A percentile compares a stretch with the other conserved stretches of the same genome.
phyloP scores from a whole-genome alignment of 2,888 invertebrate genomes.

The Drosophila rellima region DNA sequence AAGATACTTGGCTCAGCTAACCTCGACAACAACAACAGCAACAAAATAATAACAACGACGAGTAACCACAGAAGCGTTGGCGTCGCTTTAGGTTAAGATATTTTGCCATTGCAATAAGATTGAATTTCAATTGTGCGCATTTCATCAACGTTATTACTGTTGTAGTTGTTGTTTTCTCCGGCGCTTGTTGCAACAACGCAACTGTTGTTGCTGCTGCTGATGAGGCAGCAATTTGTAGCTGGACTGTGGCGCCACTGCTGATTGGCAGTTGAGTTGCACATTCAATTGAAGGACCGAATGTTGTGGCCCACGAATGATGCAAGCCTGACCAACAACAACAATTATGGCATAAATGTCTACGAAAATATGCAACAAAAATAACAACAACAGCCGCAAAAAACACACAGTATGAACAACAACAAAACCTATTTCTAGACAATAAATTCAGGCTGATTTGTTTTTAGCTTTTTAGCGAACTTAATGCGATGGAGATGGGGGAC shows the following conservation, averaged over 20 bases:
- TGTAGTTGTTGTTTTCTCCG: slow-evolving; percentile 14
- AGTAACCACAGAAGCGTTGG: slow-evolving; percentile 38
- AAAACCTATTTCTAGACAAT: slow-evolving; percentile 59
- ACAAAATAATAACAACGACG: neutral
- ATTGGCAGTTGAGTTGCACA: slow-evolving; percentile 20
- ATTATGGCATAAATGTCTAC: slow-evolving; percentile 47
- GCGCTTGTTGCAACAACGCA: neutral
- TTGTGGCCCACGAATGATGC: slow-evolving; percentile 28
- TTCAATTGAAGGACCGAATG: slow-evolving; percentile 1
- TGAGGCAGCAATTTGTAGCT: slow-evolving; percentile 39
- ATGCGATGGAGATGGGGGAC: neutral
- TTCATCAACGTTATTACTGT: slow-evolving; percentile 21
- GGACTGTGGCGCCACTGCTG: slow-evolving; percentile 45
- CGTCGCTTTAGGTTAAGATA: slow-evolving; percentile 29
- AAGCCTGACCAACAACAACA: slow-evolving; percentile 31
- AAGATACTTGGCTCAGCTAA: slow-evolving; percentile 9
- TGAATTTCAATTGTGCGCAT: slow-evolving; percentile 51
- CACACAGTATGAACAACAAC: neutral
- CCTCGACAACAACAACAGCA: slow-evolving; percentile 20
- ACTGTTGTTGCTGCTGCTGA: slow-evolving; percentile 1
- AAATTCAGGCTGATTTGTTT: slow-evolving; percentile 72
- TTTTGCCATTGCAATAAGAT: slow-evolving; percentile 38
- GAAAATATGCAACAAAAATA: slow-evolving; percentile 30
- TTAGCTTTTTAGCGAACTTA: slow-evolving; percentile 55
- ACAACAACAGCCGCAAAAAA: neutral